Evolutionary conservation across 2,113 vertebrate genomes (phyloP), one percentile per base, ranked within the genome.

Genomic region (Halichoerus grypus): DNA sequence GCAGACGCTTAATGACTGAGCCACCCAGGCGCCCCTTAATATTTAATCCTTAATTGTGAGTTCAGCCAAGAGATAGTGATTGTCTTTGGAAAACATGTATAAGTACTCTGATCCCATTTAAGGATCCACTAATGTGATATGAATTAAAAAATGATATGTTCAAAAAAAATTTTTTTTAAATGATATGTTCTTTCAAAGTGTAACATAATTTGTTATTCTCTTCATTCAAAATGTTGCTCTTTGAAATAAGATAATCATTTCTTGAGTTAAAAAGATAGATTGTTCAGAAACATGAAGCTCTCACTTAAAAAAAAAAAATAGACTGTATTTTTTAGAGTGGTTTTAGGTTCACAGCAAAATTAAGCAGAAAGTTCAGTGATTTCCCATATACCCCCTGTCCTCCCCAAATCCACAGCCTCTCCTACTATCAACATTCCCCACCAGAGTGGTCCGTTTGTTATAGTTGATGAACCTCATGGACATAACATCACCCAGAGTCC

Each of bases 231-330:
- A 51, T 42, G 55, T 39, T 92, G 42, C 92, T 88, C 46, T 76
- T 77, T 94, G 33, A 55, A 88, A 79, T 96, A 61, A 67, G 46
- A 51, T n/a, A 86, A 49, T 74, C 12, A 74, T 67, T 93, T 86
- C 71, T 51, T 93, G 31, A 57, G 39, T 95, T 86, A 89, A 71
- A 86, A 95, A 90, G 49, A n/a, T 63, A 93, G 46, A 76, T 59
- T 71, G 26, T 74, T 93, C 65, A 81, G 72, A 93, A 81, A 55
- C 39, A 39, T 85, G 33, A 79, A 86, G 24, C 39, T 42, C 51
- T 91, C 69, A 21, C 36, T 89, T 21, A 33, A 21, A 88, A 71
- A 87, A n/a, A 83, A 42, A 65, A 65, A n/a, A 53, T 31, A 49
- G 39, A 46, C 28, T 51, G 22, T 31, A 22, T 21, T 72, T 72